Evolutionary conservation across 2,113 vertebrate genomes (phyloP).

Genomic region (Guaruba guarouba): DNA sequence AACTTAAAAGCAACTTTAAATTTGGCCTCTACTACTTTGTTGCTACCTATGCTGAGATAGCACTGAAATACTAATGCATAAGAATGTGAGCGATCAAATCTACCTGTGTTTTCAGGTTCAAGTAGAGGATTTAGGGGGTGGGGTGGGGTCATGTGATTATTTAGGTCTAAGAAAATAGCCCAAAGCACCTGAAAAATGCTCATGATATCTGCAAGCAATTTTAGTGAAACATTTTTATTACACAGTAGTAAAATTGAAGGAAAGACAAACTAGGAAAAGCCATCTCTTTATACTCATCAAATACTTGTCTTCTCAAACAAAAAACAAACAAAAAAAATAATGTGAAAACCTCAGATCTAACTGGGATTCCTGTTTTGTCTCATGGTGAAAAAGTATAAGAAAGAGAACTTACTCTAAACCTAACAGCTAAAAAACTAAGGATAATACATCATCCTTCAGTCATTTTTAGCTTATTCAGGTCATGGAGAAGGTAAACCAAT

Average conservation of each 20-base stretch:
- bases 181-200: neutral
- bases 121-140: neutral
- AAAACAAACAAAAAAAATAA: too few relatives aligned
- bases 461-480: constrained; percentile 4
- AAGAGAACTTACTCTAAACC: neutral
- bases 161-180: neutral
- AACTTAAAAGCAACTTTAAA: neutral
- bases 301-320: neutral
- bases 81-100: neutral
- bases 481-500: neutral
- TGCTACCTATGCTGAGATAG: neutral
- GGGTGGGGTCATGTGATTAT: neutral
- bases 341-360: neutral
- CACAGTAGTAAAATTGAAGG: neutral
- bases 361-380: neutral
- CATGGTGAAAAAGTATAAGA: neutral
- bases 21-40: neutral
- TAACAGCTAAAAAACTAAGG: neutral
- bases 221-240: neutral
- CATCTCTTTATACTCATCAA: neutral
- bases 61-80: neutral
- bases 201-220: neutral
- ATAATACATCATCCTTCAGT: neutral
- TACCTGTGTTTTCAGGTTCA: neutral
- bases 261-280: neutral